Base-by-base conservation (phyloP, 2,113 vertebrate species). In the Scomber colias region DNA sequence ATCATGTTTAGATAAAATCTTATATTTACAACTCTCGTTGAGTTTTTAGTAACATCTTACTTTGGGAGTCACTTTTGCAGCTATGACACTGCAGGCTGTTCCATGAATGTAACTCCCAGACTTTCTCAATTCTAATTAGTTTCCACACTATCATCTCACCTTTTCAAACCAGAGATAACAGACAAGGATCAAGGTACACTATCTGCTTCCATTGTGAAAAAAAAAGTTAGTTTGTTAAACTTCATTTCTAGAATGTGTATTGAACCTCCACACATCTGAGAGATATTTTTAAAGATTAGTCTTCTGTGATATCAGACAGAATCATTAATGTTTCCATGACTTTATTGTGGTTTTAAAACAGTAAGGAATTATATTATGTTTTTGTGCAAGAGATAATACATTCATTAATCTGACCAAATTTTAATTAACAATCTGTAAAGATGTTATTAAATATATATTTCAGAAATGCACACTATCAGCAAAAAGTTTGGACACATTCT, bases 261-360 rank as follows among this genome's bases (percentile, higher is more conserved):
- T 72, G 45, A 75, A 76, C 56, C 13, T 46, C 50, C 17, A 31
- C 65, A 83, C 63, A 83, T 83, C 73, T 53, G 17, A 73, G 44
- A 77, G 51, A 64, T 83, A 14, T 35, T 55, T 77, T 72, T 46
- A 61, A 73, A 76, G 73, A 81, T 87, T 56, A 66, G 48, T 31
- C 59, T 56, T 80, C 35, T 67, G 50, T 12, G 61, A 71, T 59
- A 59, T 63, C 61, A 60, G 48, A 74, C 44, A 19, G 45, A 82
- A 71, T 82, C 60, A 24, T 72, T 75, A 54, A 84, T 75, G 40
- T 31, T 13, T 16, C 40, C 12, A 17, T 8, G 8, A 14, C 54
- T 49, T 50, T 16, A 11, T 60, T 40, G 27, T 15, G 11, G 31
- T 46, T 69, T 64, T 51, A 57, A 49, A 1, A 30, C 14, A 2